Conservation (phyloP, 2,113 vertebrate species). For the Crotalus horridus region DNA sequence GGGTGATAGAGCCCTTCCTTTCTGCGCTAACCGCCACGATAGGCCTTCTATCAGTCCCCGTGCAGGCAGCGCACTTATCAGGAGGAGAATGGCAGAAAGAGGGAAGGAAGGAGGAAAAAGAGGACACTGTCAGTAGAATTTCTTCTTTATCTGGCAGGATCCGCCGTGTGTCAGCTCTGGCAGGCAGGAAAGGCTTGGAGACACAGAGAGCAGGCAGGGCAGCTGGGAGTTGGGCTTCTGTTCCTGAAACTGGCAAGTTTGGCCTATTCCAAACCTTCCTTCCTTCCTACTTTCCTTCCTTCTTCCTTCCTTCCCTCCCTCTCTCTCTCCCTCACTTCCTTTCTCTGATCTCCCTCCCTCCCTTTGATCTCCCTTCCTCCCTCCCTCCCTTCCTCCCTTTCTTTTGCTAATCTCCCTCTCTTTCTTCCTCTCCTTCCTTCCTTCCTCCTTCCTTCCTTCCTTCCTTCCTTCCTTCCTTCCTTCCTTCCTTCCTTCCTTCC, state of each 20-base stretch:
- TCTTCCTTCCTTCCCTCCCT: no score
- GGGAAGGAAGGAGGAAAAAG: constrained; percentile 57
- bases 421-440: no score
- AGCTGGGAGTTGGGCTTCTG: fast-evolving
- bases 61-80: constrained; percentile 91
- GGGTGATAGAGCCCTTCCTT: constrained; percentile 75
- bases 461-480: not conserved
- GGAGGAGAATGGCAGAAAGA: constrained; percentile 82
- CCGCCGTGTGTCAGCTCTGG: constrained; percentile 61
- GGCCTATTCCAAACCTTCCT: not conserved
- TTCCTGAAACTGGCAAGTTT: fast-evolving
- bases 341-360: no score
- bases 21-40: constrained; percentile 79
- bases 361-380: fast-evolving
- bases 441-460: not conserved
- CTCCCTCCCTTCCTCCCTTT: no score
- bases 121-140: constrained; percentile 85
- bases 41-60: constrained; percentile 85
- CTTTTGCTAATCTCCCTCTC: no score
- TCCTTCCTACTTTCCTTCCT: not conserved
- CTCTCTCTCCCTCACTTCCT: no score
- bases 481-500: not conserved
- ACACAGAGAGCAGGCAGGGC: fast-evolving
- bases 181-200: constrained; percentile 43
- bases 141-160: constrained; percentile 69